Conservation (phyloP, 2,888 invertebrate genomes). For the Adineta ricciae region DNA sequence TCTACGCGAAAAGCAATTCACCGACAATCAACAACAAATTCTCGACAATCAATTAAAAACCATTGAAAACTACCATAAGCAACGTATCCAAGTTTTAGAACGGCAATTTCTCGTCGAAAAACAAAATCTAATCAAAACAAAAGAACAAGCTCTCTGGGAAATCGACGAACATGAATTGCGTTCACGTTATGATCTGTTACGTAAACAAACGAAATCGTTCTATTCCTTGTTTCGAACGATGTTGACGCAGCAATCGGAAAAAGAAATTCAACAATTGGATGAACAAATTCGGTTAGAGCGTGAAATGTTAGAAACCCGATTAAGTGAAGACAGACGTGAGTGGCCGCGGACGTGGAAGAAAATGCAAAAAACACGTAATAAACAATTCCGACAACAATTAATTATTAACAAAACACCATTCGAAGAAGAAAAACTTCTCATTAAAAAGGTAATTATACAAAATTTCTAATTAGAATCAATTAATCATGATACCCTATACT, state of each 20-base stretch:
- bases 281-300: slow-evolving; percentile 12
- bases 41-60: slow-evolving; percentile 26
- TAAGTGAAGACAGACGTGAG: neutral
- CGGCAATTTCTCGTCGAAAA: slow-evolving; percentile 27
- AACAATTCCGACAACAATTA: slow-evolving; percentile 22
- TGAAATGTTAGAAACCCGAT: neutral
- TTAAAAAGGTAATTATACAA: neutral
- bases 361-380: slow-evolving; percentile 18
- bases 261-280: slow-evolving; percentile 19
- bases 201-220: slow-evolving; percentile 15
- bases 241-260: slow-evolving; percentile 11
- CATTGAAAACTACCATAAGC: slow-evolving; percentile 28
- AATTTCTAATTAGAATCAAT: neutral
- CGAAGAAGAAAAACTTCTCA: neutral
- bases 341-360: slow-evolving; percentile 20
- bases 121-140: slow-evolving; percentile 57
- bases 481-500: no score
- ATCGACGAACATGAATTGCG: slow-evolving; percentile 56
- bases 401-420: slow-evolving; percentile 7
- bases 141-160: slow-evolving; percentile 92
- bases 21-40: slow-evolving; percentile 25
- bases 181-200: slow-evolving; percentile 15
- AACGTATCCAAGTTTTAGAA: slow-evolving; percentile 29
- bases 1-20: slow-evolving; percentile 26
- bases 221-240: slow-evolving; percentile 20